phyloP scores from a whole-genome alignment of 2,113 vertebrate genomes.

The Camelus dromedarius region DNA sequence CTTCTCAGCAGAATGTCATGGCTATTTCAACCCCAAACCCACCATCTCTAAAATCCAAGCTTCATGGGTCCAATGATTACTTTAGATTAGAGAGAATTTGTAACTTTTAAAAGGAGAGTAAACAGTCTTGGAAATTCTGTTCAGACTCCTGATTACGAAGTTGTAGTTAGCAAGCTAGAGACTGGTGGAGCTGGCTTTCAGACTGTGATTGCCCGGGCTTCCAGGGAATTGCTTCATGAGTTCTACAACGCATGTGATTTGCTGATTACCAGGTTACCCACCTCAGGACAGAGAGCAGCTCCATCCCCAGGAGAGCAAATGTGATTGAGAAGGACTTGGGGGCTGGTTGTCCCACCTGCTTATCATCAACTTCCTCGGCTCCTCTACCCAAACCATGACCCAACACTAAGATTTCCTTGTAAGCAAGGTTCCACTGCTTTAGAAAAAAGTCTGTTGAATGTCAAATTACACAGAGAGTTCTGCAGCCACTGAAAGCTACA shows the following conservation, averaged over 20 bases:
- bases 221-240: not conserved
- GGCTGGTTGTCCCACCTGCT: not conserved
- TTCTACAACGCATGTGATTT: not conserved
- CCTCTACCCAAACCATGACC: not conserved
- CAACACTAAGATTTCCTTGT: not conserved
- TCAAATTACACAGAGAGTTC: not conserved
- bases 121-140: not conserved
- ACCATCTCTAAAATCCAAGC: not conserved
- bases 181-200: not conserved
- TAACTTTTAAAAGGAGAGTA: not conserved
- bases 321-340: not conserved
- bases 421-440: not conserved
- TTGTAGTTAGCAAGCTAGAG: not conserved
- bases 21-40: not conserved
- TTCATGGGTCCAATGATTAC: not conserved
- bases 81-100: not conserved
- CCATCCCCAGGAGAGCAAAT: not conserved
- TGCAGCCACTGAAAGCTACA: not conserved
- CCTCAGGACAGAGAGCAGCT: not conserved
- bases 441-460: not conserved
- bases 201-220: not conserved
- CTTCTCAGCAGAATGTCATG: conserved; percentile 14
- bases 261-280: not conserved
- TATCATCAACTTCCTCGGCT: not conserved
- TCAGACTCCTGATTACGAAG: not conserved